Conservation (phyloP, 2,113 vertebrate species). For the Rhineura floridana region DNA sequence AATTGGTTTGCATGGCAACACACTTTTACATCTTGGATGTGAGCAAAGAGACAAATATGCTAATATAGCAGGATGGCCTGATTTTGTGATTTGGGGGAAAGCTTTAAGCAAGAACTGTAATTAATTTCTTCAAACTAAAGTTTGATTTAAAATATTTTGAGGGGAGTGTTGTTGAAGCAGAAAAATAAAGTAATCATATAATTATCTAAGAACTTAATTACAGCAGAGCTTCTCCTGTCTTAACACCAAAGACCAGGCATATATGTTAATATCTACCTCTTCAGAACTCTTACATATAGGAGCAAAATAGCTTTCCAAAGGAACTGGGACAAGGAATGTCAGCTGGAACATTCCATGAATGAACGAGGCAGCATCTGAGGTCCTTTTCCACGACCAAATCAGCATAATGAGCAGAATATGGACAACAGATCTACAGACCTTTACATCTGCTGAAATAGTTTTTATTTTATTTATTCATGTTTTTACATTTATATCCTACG, state of each 20-base stretch:
- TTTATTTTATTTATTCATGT: neutral
- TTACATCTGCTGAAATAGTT: neutral
- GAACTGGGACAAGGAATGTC: neutral
- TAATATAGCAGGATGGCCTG: neutral
- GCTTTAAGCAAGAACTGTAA: slow-evolving; percentile 14
- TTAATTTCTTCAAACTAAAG: slow-evolving; percentile 15
- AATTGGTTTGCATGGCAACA: neutral
- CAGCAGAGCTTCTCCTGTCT: slow-evolving; percentile 10
- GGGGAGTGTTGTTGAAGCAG: slow-evolving; percentile 6
- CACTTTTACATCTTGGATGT: neutral
- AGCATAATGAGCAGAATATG: neutral
- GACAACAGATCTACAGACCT: neutral
- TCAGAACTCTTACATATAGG: neutral
- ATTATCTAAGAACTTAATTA: slow-evolving; percentile 34
- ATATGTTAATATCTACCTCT: neutral
- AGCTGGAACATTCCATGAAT: neutral
- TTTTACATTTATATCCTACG: no score
- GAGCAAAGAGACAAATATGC: neutral
- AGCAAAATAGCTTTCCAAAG: neutral
- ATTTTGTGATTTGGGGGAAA: neutral
- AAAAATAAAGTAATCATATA: neutral
- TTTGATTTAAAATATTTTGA: slow-evolving; percentile 25
- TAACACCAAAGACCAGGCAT: neutral
- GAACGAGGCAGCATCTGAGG: no score
- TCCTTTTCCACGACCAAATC: neutral